Percentiles rank a stretch among this genome's conserved stretches.
phyloP scores from a whole-genome alignment of 1,140 invertebrate species.

The Lucilia cuprina region DNA sequence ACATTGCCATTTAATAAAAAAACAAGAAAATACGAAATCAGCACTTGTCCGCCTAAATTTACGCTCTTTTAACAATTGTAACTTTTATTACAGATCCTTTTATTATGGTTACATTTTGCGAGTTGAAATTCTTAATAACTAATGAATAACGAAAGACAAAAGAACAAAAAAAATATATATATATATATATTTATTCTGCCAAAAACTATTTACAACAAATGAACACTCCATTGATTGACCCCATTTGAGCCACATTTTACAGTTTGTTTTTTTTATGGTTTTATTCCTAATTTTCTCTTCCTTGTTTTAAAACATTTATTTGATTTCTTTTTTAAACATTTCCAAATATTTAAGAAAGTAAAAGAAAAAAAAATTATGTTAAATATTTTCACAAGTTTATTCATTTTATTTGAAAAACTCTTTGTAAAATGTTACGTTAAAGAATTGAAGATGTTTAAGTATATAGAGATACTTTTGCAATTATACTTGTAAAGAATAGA shows the following conservation, averaged over 20 bases:
- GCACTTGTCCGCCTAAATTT: not conserved
- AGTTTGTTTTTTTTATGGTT: not conserved
- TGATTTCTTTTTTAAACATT: not conserved
- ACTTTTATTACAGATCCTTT: not conserved
- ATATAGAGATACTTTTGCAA: no score
- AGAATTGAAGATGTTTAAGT: not conserved
- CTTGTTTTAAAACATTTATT: not conserved
- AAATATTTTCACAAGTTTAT: not conserved
- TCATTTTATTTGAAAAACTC: not conserved
- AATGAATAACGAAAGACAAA: not conserved
- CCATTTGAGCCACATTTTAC: not conserved
- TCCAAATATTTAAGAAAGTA: not conserved
- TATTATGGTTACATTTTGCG: not conserved
- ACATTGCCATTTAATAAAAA: no score
- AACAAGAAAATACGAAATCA: no score
- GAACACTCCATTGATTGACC: constrained; percentile 6
- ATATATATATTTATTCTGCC: not conserved
- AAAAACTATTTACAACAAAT: not conserved
- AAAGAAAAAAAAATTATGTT: not conserved
- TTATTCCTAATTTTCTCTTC: not conserved
- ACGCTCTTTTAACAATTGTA: not conserved
- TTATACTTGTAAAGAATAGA: not conserved
- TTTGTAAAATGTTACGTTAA: not conserved
- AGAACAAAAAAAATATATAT: not conserved
- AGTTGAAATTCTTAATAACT: not conserved